These are phyloP conservation scores for Xiphydria camelus DNA, from an alignment of 2,888 invertebrate species.

Conservation along the genomic window DNA sequence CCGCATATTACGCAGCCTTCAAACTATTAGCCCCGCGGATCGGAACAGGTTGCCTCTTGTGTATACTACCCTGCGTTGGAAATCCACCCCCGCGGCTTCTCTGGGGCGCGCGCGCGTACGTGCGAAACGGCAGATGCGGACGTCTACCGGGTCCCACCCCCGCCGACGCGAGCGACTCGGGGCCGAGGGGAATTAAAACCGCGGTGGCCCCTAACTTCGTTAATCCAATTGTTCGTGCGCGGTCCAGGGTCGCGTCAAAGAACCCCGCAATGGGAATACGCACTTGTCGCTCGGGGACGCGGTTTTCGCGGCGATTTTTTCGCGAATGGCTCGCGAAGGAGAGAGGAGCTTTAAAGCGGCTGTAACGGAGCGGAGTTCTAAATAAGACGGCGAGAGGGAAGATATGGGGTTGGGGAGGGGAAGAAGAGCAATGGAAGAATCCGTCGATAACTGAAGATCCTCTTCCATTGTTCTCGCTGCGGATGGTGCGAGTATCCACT, in stretches of 20 bases:
- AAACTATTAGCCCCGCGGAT: no score
- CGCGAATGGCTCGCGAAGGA: background rate
- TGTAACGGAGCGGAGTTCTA: no score
- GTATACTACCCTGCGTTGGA: no score
- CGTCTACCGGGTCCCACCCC: constrained; percentile 4
- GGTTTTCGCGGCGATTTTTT: constrained; percentile 4
- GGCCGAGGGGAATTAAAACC: constrained; percentile 2
- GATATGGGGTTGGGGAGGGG: no score
- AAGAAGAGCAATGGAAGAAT: no score
- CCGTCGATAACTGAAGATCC: no score
- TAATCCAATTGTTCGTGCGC: constrained; percentile 46
- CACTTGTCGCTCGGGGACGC: constrained; percentile 38
- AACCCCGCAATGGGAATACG: constrained; percentile 38
- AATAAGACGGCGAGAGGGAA: no score
- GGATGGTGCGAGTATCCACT: no score
- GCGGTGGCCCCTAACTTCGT: constrained; percentile 36
- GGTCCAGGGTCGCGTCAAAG: constrained; percentile 29
- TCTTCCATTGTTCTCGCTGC: no score
- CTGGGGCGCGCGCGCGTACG: constrained; percentile 19
- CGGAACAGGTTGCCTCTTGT: no score
- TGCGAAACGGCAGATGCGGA: constrained; percentile 39
- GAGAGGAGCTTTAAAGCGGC: no score
- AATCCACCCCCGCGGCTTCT: constrained; percentile 26
- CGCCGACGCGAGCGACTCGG: constrained; percentile 5
- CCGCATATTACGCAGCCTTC: no score